Evolutionary conservation across 2,888 invertebrate genomes (phyloP).

Genomic region (Stenichneumon culpator): DNA sequence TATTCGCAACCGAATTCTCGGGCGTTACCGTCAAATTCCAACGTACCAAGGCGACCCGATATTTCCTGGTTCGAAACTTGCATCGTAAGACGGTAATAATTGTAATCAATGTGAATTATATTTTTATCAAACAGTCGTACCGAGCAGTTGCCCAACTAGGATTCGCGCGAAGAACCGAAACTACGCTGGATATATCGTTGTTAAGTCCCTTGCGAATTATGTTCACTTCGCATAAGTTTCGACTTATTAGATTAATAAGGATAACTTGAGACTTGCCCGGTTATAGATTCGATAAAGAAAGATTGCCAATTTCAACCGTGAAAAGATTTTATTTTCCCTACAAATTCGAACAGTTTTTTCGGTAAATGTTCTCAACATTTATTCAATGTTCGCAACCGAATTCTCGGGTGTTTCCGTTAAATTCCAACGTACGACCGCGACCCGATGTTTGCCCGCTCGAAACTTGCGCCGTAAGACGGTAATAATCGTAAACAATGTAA

Average conservation of each 20-base stretch:
- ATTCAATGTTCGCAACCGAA: not conserved
- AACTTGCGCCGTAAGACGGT: constrained; percentile 25
- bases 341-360: not conserved
- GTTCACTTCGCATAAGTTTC: too few species aligned
- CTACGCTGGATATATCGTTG: constrained; percentile 38
- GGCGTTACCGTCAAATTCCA: constrained; percentile 9
- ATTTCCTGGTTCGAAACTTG: constrained; percentile 7
- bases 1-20: not conserved
- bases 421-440: constrained; percentile 10
- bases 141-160: not conserved
- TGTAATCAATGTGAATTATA: constrained; percentile 44
- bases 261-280: constrained; percentile 40
- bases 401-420: not conserved
- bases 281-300: not conserved
- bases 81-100: constrained; percentile 2
- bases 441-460: constrained; percentile 18
- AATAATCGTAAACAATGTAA: constrained; percentile 37
- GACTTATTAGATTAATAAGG: constrained; percentile 51
- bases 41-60: constrained; percentile 23
- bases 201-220: too few species aligned
- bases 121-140: too few species aligned
- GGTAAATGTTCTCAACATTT: not conserved
- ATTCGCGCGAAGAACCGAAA: constrained; percentile 11
- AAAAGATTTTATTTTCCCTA: too few species aligned
- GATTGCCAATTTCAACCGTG: not conserved